These are phyloP conservation scores for Agelaius tricolor DNA, from an alignment of 2,113 vertebrate species.

Conservation along the genomic window DNA sequence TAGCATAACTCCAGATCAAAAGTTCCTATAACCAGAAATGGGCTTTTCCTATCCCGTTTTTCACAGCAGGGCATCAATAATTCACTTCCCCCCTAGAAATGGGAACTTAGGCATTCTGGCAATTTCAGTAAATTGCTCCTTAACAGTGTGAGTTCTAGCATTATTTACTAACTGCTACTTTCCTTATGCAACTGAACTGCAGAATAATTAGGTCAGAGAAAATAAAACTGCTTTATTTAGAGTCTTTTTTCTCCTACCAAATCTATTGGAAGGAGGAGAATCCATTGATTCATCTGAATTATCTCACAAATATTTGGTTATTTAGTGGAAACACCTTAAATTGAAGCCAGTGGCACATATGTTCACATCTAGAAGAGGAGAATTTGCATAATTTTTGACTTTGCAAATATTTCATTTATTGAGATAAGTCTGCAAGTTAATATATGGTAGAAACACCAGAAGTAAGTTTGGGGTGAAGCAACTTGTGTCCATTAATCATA, in stretches of 20 bases:
- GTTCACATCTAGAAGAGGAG: not conserved
- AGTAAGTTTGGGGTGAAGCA: not conserved
- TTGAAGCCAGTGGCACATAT: not conserved
- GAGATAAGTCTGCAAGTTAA: not conserved
- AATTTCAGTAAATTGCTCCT: not conserved
- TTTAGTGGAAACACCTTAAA: not conserved
- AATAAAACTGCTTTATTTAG: not conserved
- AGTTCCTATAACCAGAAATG: not conserved
- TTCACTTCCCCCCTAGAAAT: not conserved
- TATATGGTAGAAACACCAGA: not conserved
- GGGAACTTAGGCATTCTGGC: not conserved
- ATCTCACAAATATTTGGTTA: not conserved
- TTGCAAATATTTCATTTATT: not conserved
- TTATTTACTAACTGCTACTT: not conserved
- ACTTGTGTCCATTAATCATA: not conserved
- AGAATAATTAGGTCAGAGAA: not conserved
- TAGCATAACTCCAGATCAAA: not conserved
- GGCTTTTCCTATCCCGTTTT: not conserved
- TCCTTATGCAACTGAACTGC: not conserved
- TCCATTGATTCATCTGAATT: not conserved
- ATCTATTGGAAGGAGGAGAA: not conserved
- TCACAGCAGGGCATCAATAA: not conserved
- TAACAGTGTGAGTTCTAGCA: not conserved
- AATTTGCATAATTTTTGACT: not conserved
- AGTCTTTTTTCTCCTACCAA: not conserved